phyloP scores from a whole-genome alignment of 2,113 vertebrate species.

The Oxyura jamaicensis region DNA sequence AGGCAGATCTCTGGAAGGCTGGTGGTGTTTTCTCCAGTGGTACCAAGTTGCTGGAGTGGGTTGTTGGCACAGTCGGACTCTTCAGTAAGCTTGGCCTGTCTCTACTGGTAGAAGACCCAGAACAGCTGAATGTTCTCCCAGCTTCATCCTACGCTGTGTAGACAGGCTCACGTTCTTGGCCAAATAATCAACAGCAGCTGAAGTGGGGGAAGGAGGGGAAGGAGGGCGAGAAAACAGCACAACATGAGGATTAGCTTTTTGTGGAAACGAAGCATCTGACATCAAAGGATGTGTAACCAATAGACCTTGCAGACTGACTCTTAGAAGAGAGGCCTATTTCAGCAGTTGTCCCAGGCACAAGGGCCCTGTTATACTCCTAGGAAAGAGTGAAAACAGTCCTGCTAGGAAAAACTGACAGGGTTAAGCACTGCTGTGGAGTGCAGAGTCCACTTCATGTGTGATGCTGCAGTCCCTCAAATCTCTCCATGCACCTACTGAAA shows the following conservation, averaged over 20 bases:
- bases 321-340: not conserved
- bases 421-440: not conserved
- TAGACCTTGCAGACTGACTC: not conserved
- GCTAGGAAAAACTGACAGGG: not conserved
- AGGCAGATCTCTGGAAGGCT: conserved; percentile 43
- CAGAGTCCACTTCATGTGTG: rapidly evolving
- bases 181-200: conserved; percentile 97
- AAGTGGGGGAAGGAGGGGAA: not conserved
- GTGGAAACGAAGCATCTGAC: not conserved
- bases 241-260: not conserved
- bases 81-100: conserved; percentile 95
- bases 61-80: not conserved
- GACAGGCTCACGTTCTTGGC: conserved; percentile 98
- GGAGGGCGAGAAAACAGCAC: not conserved
- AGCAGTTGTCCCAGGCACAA: rapidly evolving
- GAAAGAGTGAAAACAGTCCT: not conserved
- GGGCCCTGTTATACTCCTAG: not conserved
- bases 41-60: not conserved
- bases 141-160: conserved; percentile 97
- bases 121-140: conserved; percentile 95
- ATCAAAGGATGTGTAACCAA: not conserved
- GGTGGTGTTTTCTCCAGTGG: conserved; percentile 27
- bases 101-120: conserved; percentile 98
- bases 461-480: not conserved
- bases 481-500: not conserved